Conservation (phyloP, 2,797 vertebrate genomes). For the Sebastes vulpes region DNA sequence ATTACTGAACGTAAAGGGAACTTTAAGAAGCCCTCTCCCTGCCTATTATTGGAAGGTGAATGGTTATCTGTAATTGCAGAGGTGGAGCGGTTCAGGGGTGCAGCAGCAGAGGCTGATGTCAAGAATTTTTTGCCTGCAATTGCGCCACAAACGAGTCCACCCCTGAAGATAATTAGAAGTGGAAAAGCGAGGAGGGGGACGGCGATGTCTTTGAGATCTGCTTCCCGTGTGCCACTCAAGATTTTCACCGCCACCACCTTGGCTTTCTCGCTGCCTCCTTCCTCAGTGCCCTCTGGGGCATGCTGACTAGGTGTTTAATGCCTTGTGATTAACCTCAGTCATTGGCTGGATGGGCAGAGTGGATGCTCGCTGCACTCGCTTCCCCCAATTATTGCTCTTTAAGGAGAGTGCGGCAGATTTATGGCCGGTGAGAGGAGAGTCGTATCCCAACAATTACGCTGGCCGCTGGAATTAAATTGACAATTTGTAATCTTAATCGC, state of each 20-base stretch:
- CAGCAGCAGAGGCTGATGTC: slow-evolving; percentile 33
- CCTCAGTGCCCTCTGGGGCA: background rate
- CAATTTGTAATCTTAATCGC: slow-evolving; percentile 84
- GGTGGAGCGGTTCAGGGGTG: slow-evolving; percentile 17
- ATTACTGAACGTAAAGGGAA: slow-evolving; percentile 50
- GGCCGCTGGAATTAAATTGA: slow-evolving; percentile 79
- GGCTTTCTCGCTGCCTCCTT: background rate
- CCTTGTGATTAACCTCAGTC: slow-evolving; percentile 69
- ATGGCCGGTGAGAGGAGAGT: slow-evolving; percentile 61
- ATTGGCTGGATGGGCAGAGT: slow-evolving; percentile 26
- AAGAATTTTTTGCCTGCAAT: slow-evolving; percentile 23
- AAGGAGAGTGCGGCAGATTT: slow-evolving; percentile 73
- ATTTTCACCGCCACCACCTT: background rate
- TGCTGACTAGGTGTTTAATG: slow-evolving; percentile 65
- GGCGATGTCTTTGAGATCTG: slow-evolving; percentile 16
- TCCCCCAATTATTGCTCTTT: slow-evolving; percentile 74
- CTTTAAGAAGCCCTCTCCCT: slow-evolving; percentile 42
- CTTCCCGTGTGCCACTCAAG: slow-evolving; percentile 18
- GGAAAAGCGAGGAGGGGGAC: background rate
- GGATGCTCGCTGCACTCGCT: slow-evolving; percentile 29
- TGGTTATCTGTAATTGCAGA: slow-evolving; percentile 76
- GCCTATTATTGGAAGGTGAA: slow-evolving; percentile 60
- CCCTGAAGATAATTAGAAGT: slow-evolving; percentile 52
- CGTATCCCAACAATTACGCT: slow-evolving; percentile 76
- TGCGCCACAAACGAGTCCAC: slow-evolving; percentile 13